These are phyloP conservation scores for Ornithoptera priamus DNA, from an alignment of 2,888 invertebrate genomes.

Conservation along the genomic window DNA sequence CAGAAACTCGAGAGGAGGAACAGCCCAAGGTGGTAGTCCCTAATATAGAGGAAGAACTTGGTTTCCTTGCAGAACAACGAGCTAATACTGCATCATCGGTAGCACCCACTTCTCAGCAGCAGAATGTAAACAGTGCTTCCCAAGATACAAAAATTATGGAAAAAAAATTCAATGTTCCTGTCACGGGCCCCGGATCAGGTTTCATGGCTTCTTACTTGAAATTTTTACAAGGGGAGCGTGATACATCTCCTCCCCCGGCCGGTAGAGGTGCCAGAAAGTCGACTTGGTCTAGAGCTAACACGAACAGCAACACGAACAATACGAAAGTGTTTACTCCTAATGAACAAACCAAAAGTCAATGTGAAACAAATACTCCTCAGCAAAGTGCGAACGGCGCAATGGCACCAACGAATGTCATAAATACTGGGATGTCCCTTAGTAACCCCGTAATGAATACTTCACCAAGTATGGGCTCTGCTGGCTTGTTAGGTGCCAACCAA, in stretches of 20 bases:
- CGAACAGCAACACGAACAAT: constrained; percentile 65
- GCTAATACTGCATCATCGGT: constrained; percentile 74
- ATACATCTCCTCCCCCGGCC: constrained; percentile 88
- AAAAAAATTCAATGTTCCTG: constrained; percentile 81
- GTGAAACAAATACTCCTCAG: constrained; percentile 60
- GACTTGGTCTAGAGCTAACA: constrained; percentile 81
- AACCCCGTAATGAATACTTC: constrained; percentile 63
- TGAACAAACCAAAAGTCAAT: constrained; percentile 63
- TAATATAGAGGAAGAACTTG: constrained; percentile 93
- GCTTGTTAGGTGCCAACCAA: constrained; percentile 72
- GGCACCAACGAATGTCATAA: constrained; percentile 58
- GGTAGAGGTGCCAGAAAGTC: constrained; percentile 84
- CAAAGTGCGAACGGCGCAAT: constrained; percentile 71
- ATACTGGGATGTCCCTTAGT: constrained; percentile 62
- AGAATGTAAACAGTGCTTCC: constrained; percentile 71
- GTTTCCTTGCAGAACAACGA: constrained; percentile 85
- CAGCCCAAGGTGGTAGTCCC: constrained; percentile 92
- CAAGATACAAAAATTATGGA: constrained; percentile 79
- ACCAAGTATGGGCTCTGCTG: constrained; percentile 61
- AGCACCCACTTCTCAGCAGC: constrained; percentile 77
- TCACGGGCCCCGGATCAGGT: constrained; percentile 83
- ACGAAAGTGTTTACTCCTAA: constrained; percentile 62
- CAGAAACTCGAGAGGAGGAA: constrained; percentile 82
- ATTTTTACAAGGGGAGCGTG: constrained; percentile 90
- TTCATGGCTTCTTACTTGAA: constrained; percentile 94